Conservation (phyloP, 2,888 invertebrate genomes). For the Agrypnus murinus region DNA sequence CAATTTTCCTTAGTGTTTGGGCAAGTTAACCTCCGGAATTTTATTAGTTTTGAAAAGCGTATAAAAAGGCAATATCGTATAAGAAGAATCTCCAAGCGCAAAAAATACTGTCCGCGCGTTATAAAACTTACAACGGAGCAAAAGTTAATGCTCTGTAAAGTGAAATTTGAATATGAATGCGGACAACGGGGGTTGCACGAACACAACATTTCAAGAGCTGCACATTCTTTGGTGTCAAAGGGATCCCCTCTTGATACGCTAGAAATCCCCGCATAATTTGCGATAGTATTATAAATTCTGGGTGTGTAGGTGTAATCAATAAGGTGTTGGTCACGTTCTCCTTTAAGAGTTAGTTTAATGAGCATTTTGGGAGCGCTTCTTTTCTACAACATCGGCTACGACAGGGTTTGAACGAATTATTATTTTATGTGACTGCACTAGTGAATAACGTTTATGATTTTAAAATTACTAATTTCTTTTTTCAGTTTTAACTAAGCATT, state of each 20-base stretch:
- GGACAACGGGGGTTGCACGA: slow-evolving; percentile 44
- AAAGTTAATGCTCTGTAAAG: slow-evolving; percentile 55
- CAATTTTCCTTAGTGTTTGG: slow-evolving; percentile 46
- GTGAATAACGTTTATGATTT: slow-evolving; percentile 16
- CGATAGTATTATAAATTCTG: slow-evolving; percentile 47
- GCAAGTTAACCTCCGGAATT: slow-evolving; percentile 43
- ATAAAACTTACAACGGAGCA: slow-evolving; percentile 51
- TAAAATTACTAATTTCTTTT: no score
- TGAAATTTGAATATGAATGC: slow-evolving; percentile 55
- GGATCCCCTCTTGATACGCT: slow-evolving; percentile 39
- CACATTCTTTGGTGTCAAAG: slow-evolving; percentile 41
- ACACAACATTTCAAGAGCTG: slow-evolving; percentile 29
- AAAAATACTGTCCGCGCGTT: slow-evolving; percentile 49
- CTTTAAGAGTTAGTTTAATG: slow-evolving; percentile 52
- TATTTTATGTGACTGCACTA: slow-evolving; percentile 49
- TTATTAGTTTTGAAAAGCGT: slow-evolving; percentile 49
- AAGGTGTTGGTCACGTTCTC: slow-evolving; percentile 51
- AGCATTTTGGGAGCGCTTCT: slow-evolving; percentile 53
- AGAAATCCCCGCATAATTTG: slow-evolving; percentile 48
- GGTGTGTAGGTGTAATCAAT: slow-evolving; percentile 50
- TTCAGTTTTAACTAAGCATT: no score
- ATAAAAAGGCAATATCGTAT: slow-evolving; percentile 48
- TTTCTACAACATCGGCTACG: slow-evolving; percentile 51
- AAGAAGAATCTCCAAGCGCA: slow-evolving; percentile 44
- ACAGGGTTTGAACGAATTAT: slow-evolving; percentile 47